Evolutionary conservation across 2,888 invertebrate species (phyloP), one percentile per base, ranked within the genome.

Genomic region (Sarcophaga subvicina): DNA sequence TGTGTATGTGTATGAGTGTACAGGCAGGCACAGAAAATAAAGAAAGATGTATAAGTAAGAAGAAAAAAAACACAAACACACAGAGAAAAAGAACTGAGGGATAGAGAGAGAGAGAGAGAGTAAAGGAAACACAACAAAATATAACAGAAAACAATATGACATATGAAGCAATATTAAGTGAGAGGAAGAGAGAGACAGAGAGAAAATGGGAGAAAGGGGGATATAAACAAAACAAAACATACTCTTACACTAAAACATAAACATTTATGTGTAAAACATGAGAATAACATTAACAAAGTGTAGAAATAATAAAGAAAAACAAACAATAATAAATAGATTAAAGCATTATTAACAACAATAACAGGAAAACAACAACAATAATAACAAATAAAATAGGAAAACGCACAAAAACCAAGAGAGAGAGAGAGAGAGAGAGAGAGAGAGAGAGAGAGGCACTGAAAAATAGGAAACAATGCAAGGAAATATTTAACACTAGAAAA

Each of bases 31-130:
- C 37, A 37, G 37, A 59, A 37, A 37, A 37, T 37, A 76, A 80
- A 80, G 79, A 75, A 76, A 70, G 78, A 78, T 69, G 67, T 63
- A 70, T 64, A 79, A 75, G 64, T 64, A 80, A 49, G 49, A 86
- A 70, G 47, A 67, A 59, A 45, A 45, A 25, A n/a, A 5, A 63
- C 17, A 69, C 49, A 60, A n/a, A 47, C 12, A 64, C 59, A 73
- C 37, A 67, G 37, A 6, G 22, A 59, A 71, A 37, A 17, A 10
- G 37, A 37, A 37, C 37, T 8, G 2, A 10, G 37, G 37, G 37
- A 37, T 14, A 17, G 37, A 63, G 17, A 5, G 63, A 60, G 49
- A 49, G 49, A 49, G 64, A 14, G 59, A 37, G 59, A 54, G 37
- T 22, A 66, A 54, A 27, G 71, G 17, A 62, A 73, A 54, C 4